Percentiles rank a stretch among this genome's conserved stretches.
These are phyloP conservation scores for Beaufortia kweichowensis DNA, from an alignment of 2,113 vertebrate genomes.

Conservation along the genomic window DNA sequence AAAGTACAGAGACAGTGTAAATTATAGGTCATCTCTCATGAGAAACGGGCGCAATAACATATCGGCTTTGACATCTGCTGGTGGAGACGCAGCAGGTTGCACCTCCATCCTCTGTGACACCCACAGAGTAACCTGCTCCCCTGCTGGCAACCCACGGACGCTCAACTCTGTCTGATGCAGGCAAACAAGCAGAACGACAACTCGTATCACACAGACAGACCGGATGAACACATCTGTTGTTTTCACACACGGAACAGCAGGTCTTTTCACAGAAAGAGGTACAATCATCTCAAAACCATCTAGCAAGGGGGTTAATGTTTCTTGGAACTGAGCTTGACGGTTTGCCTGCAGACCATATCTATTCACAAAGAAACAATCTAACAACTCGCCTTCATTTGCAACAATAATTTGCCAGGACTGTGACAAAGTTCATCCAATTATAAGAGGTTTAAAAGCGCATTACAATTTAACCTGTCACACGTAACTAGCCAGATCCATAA, in stretches of 20 bases:
- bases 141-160: constrained; percentile 3
- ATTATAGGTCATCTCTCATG: constrained; percentile 29
- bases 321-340: neutral
- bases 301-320: neutral
- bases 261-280: neutral
- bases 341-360: neutral
- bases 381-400: neutral
- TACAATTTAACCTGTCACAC: too few relatives aligned
- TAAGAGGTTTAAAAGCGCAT: too few relatives aligned
- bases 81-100: constrained; percentile 11
- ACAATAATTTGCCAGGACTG: neutral
- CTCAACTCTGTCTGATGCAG: constrained; percentile 14
- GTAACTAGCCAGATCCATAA: too few relatives aligned
- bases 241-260: constrained; percentile 16
- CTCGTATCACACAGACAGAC: constrained; percentile 6
- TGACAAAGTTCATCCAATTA: too few relatives aligned
- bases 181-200: neutral
- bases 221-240: neutral
- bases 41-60: constrained; percentile 12
- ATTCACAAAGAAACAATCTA: neutral
- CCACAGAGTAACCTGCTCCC: constrained; percentile 8
- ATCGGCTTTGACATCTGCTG: constrained; percentile 27
- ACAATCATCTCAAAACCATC: neutral
- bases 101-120: constrained; percentile 29
- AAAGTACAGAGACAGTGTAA: constrained; percentile 19